Evolutionary conservation across 2,797 vertebrate species (phyloP).

Genomic region (Enteromius paludinosus): DNA sequence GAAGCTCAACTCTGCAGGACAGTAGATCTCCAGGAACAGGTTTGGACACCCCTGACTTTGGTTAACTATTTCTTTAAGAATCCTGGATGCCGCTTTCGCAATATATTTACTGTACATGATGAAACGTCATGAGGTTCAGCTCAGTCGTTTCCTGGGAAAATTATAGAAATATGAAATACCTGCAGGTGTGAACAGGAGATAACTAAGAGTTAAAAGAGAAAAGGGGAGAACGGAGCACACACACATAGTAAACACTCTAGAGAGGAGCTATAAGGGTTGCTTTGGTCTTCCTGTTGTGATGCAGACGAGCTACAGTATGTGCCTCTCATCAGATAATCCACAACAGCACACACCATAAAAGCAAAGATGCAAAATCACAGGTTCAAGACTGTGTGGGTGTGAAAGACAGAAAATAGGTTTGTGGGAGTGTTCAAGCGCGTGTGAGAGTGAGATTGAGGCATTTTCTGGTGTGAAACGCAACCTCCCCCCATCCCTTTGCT

Average conservation of each 20-base stretch:
- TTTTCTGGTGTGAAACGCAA: slow-evolving; percentile 69
- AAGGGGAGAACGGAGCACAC: slow-evolving; percentile 45
- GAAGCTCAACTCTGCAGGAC: background rate
- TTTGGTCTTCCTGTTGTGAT: slow-evolving; percentile 56
- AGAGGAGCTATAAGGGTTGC: slow-evolving; percentile 64
- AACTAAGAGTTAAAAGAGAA: slow-evolving; percentile 42
- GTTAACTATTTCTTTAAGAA: slow-evolving; percentile 4
- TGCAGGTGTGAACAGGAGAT: slow-evolving; percentile 43
- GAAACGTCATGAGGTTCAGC: slow-evolving; percentile 21
- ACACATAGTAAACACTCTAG: background rate
- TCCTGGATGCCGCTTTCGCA: slow-evolving; percentile 12
- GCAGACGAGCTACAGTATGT: slow-evolving; percentile 52
- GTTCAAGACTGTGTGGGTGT: slow-evolving; percentile 66
- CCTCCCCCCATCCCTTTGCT: slow-evolving; percentile 72
- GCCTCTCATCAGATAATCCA: slow-evolving; percentile 60
- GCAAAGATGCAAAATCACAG: slow-evolving; percentile 66
- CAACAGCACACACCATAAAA: slow-evolving; percentile 63
- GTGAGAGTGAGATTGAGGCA: slow-evolving; percentile 52
- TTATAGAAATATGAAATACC: slow-evolving; percentile 21
- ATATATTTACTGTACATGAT: slow-evolving; percentile 37
- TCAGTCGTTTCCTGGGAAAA: slow-evolving; percentile 22
- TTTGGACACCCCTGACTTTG: background rate
- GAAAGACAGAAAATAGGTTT: slow-evolving; percentile 55
- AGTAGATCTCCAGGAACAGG: background rate
- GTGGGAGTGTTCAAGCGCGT: slow-evolving; percentile 56